Conservation (phyloP, 2,888 invertebrate genomes). For the Sesamia inferens region DNA sequence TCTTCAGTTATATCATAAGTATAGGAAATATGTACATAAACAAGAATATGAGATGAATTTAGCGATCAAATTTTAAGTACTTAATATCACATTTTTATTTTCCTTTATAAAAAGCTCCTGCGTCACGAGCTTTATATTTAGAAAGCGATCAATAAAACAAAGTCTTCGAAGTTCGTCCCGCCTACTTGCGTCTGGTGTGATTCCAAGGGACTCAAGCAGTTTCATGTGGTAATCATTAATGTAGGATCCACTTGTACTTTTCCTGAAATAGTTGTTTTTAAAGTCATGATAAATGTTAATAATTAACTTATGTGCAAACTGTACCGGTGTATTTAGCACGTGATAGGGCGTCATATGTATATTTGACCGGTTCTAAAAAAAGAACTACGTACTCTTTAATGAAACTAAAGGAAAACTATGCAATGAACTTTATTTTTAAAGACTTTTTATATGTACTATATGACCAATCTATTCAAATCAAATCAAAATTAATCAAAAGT, state of each 20-base stretch:
- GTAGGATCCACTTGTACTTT: neutral
- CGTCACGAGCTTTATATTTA: slow-evolving; percentile 37
- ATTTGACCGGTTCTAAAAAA: no score
- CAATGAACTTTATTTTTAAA: no score
- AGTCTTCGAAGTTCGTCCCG: slow-evolving; percentile 10
- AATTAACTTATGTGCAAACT: neutral
- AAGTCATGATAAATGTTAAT: neutral
- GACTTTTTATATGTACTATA: no score
- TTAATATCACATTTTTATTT: neutral
- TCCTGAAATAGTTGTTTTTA: slow-evolving; percentile 1
- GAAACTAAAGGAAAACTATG: no score
- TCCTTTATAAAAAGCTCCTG: slow-evolving; percentile 12
- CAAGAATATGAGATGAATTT: neutral
- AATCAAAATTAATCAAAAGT: no score
- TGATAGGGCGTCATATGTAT: no score
- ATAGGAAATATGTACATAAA: neutral
- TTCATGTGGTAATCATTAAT: neutral
- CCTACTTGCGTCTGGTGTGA: slow-evolving; percentile 18
- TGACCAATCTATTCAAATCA: neutral
- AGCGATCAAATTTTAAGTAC: neutral
- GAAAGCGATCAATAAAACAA: slow-evolving; percentile 43
- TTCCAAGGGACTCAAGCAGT: slow-evolving; percentile 6
- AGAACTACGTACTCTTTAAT: no score
- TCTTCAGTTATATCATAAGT: neutral
- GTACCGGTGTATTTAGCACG: neutral